Base-by-base conservation (phyloP, 2,888 invertebrate genomes). In the Eumerus sabulonum region DNA sequence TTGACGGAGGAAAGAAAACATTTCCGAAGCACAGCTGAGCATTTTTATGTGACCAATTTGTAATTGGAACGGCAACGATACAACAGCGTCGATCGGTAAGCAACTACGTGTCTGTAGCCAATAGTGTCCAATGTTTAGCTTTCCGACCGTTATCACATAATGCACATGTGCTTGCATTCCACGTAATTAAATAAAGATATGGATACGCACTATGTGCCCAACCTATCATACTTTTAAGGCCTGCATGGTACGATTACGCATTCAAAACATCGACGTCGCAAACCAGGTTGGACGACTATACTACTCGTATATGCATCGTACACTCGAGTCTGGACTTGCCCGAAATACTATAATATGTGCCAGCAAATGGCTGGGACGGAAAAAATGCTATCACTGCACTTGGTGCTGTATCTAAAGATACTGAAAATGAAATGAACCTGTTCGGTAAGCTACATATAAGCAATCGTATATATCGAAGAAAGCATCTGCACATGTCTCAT, bases 101-200 rank as follows among this genome's bases (percentile, higher is more conserved):
- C 27, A 27, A 27, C 3, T 27, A 7, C 36, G 48, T 44, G 50
- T 35, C 62, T 47, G 19, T 40, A 40, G 45, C 17, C 54, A 56
- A 62, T 56, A 51, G 2, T 27, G 50, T 62, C 62, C 44, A 67
- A 67, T 72, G 67, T 63, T 47, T 62, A 63, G 66, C 67, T 59
- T 68, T 27, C 59, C 51, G 38, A 62, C 77, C 77, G 77, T 77
- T 77, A 77, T 77, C 77, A 73, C 67, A 77, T 72, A 72, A 68
- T 77, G 77, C 67, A 77, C 73, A 77, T 68, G 48, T 53, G 48
- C 59, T 57, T 73, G 77, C 67, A 73, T 68, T 76, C 66, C 72
- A 66, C 42, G 48, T 66, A 60, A 70, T 59, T 45, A 66, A 71
- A 45, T 45, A 66, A 50, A 38, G 54, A 71, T 56, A 60, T 59